Conservation (phyloP, 2,113 vertebrate species). For the Penelope pileata region DNA sequence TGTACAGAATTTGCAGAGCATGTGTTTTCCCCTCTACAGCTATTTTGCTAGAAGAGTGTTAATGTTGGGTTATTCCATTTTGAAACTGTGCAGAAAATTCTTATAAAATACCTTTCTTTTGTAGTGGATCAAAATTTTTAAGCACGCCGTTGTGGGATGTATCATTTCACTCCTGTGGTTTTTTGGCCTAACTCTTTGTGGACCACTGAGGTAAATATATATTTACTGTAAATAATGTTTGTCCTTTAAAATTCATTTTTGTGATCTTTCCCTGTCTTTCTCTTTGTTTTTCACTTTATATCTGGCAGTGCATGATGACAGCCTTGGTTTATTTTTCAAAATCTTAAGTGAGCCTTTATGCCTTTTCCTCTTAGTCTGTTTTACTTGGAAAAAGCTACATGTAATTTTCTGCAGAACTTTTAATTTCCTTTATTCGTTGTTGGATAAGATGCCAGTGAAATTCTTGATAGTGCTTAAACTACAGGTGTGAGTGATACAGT, state of each 20-base stretch:
- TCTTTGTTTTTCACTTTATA: not conserved
- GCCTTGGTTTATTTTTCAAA: not conserved
- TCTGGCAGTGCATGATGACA: not conserved
- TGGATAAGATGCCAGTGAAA: not conserved
- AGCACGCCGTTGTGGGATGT: conserved; percentile 92
- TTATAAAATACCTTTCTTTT: conserved; percentile 67
- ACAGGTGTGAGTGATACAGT: not conserved
- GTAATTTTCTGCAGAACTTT: not conserved
- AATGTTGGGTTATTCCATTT: not conserved
- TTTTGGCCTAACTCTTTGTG: conserved; percentile 97
- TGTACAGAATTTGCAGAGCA: not conserved
- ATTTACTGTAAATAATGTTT: not conserved
- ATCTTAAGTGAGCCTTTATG: not conserved
- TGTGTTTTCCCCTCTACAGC: not conserved
- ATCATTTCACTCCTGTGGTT: conserved; percentile 95
- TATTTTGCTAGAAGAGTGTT: not conserved
- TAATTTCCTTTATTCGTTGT: not conserved
- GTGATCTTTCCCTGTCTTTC: not conserved
- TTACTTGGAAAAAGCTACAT: not conserved
- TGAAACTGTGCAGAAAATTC: not conserved
- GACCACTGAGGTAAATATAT: conserved; percentile 91
- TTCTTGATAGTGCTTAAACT: not conserved
- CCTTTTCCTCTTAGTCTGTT: not conserved
- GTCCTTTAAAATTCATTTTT: not conserved
- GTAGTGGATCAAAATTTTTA: conserved; percentile 96